Evolutionary conservation across 2,113 vertebrate species (phyloP).

Genomic region (Tachysurus vachellii): DNA sequence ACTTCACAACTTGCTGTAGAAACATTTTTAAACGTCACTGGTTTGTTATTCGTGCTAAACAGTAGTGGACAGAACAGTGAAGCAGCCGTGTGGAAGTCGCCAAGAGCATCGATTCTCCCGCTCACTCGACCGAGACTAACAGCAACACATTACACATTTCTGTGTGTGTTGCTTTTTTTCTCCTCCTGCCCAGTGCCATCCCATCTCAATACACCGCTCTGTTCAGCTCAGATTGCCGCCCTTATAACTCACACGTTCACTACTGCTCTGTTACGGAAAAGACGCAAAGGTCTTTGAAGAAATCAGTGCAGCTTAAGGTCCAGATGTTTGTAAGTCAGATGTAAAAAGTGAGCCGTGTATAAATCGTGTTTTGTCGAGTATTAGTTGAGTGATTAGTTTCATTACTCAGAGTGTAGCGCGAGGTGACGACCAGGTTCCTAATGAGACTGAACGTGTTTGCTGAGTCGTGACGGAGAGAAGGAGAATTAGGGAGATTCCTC

Average conservation of each 20-base stretch:
- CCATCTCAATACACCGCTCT: neutral
- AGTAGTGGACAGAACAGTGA: constrained; percentile 25
- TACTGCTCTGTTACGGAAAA: neutral
- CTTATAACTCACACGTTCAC: neutral
- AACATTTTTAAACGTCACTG: neutral
- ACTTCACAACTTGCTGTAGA: no score
- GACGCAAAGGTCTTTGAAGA: neutral
- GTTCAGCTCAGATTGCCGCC: neutral
- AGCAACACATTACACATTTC: constrained; percentile 36
- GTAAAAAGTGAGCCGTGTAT: neutral
- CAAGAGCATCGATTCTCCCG: constrained; percentile 43
- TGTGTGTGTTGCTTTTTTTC: neutral
- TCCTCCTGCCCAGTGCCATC: constrained; percentile 13
- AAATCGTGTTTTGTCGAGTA: constrained; percentile 31
- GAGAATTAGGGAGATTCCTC: constrained; percentile 56
- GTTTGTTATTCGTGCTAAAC: neutral
- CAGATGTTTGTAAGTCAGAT: neutral
- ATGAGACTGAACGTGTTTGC: constrained; percentile 60
- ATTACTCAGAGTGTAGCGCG: constrained; percentile 52
- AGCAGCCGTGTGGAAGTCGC: constrained; percentile 19
- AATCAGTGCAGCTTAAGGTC: neutral
- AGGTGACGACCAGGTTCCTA: constrained; percentile 52
- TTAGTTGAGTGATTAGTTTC: constrained; percentile 62
- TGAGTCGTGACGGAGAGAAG: constrained; percentile 58
- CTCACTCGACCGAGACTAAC: constrained; percentile 53